phyloP scores from a whole-genome alignment of 2,797 vertebrate species.

The Tenualosa thibaudeaui region DNA sequence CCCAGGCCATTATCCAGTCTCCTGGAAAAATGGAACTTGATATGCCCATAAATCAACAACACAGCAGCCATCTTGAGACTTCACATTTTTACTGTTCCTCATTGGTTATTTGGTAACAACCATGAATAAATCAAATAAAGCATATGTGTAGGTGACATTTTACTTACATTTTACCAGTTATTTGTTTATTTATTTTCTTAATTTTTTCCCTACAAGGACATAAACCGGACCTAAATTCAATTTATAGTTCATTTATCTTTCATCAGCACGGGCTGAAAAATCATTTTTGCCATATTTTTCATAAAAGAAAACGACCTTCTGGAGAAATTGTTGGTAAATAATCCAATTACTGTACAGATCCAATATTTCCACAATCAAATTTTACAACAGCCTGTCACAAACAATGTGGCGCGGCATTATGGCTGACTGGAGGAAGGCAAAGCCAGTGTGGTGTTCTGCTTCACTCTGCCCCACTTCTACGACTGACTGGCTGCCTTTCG shows the following conservation, averaged over 20 bases:
- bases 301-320: conserved; percentile 4
- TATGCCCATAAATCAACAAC: conserved; percentile 66
- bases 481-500: background rate
- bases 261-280: background rate
- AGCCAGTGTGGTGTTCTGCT: background rate
- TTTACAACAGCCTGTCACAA: background rate
- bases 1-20: conserved; percentile 59
- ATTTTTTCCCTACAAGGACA: background rate
- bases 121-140: conserved; percentile 55
- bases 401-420: background rate
- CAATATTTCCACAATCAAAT: conserved; percentile 19
- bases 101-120: conserved; percentile 53
- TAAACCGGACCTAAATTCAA: background rate
- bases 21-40: conserved; percentile 67
- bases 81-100: conserved; percentile 60
- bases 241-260: conserved; percentile 21
- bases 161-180: conserved; percentile 13
- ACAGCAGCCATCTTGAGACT: conserved; percentile 60
- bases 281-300: background rate
- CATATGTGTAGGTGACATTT: conserved; percentile 58
- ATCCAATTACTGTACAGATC: conserved; percentile 21
- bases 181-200: conserved; percentile 14
- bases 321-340: conserved; percentile 8
- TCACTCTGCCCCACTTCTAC: conserved; percentile 4
- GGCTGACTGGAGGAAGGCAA: background rate